Base-by-base conservation (phyloP, 2,113 vertebrate species). In the Scortum barcoo region DNA sequence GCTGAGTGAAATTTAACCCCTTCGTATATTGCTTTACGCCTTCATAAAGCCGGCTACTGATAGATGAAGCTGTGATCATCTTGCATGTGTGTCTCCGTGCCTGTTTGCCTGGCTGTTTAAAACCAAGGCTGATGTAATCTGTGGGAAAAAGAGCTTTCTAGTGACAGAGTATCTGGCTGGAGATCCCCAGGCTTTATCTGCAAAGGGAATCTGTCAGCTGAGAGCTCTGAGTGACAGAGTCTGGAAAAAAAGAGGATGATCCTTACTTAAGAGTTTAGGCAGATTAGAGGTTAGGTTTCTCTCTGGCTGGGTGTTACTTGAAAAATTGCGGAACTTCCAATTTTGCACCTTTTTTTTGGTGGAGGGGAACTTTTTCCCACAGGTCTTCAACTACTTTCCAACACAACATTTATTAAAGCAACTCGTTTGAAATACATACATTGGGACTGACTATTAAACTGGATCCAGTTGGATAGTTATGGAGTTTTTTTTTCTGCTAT, bases 101-200 rank as follows among this genome's bases (percentile, higher is more conserved):
- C 33, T 57, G 53, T 67, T 82, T 79, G 26, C 53, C 70, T 74
- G 38, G 56, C 40, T 87, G 84, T 72, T 84, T 88, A 67, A 88
- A 88, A 81, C 81, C 69, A 71, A 72, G 54, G 65, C 76, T 89
- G 89, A 92, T 91, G 79, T 90, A 91, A 92, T 93, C 87, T 85
- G 61, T 84, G 75, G 63, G 76, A 87, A 91, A 82, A 91, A 88
- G 83, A 80, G 88, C 78, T 86, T 86, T 88, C 77, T 80, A 84
- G 87, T 82, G 85, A 89, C 78, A 88, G 62, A 83, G 76, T 89
- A 88, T 90, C 82, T 78, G 80, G 76, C 67, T 76, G 70, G 62
- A 85, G 83, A 90, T 92, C 86, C 79, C 54, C 68, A 72, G 75
- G 84, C 75, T 87, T 86, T 88, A 88, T 91, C 90, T 88, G 83